Evolutionary conservation across 2,888 invertebrate genomes (phyloP), one percentile per base, ranked within the genome.

Genomic region (Diploptera punctata): DNA sequence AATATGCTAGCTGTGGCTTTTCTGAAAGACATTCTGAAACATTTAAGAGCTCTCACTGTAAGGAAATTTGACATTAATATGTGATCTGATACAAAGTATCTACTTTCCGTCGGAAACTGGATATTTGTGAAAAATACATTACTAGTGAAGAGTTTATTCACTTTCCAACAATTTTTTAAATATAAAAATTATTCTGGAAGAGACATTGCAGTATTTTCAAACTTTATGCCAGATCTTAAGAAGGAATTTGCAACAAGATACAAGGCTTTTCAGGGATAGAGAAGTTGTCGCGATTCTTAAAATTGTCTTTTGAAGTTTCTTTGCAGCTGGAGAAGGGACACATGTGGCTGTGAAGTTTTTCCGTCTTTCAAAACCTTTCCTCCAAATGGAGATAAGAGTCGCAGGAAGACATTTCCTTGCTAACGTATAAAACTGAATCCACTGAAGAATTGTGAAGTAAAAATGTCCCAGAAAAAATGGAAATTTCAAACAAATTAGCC

Each of bases 81-180:
- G 75, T 77, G 76, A 75, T 76, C 70, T 76, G 74, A 76, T 74
- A 76, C 73, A 76, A 77, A 77, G 75, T 52, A 10, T 33, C 75
- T 75, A 69, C 71, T 77, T 76, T 76, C 73, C 75, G 68, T 75
- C 72, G 68, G 65, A 77, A 77, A 70, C 72, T 75, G 72, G 76
- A 74, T 76, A 76, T 76, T 67, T 70, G 52, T 60, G 54, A 69
- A 72, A 26, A 43, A 69, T 31, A 71, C 26, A 72, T 57, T 52
- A 21, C 13, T 1, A 43, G 57, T 29, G 18, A 52, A 62, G 31
- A 72, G 65, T 57, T 65, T 73, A 65, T 47, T 71, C 57, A 71
- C 76, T 78, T 78, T 74, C 77, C 76, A 73, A 77, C 76, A 76
- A 73, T 78, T 78, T 76, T 78, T 57, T 74, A 76, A 77, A 77